These are phyloP conservation scores for Zaprionus tsacasi DNA, from an alignment of 1,140 invertebrate species.

Conservation along the genomic window DNA sequence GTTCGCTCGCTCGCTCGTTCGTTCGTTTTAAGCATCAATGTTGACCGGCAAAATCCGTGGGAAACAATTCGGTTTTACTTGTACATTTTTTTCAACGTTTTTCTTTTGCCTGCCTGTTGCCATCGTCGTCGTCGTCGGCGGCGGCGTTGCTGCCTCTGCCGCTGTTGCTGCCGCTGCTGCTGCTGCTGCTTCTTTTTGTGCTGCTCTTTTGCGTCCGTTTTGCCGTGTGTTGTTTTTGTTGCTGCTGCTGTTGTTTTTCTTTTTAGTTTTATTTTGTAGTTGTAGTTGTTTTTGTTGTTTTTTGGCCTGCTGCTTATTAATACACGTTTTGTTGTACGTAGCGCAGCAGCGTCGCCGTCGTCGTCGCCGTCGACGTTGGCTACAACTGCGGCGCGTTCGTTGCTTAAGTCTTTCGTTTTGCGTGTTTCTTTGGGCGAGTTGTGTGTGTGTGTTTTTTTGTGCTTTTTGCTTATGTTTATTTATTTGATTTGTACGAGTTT, in stretches of 20 bases:
- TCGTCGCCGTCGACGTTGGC: slow-evolving; percentile 11
- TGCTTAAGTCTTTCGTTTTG: slow-evolving; percentile 81
- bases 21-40: slow-evolving; percentile 72
- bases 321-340: slow-evolving; percentile 71
- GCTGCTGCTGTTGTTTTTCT: slow-evolving; percentile 48
- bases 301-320: slow-evolving; percentile 73
- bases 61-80: slow-evolving; percentile 85
- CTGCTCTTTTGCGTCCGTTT: slow-evolving; percentile 74
- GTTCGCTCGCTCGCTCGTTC: slow-evolving; percentile 46
- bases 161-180: slow-evolving; percentile 46
- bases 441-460: slow-evolving; percentile 1
- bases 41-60: slow-evolving; percentile 85
- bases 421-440: slow-evolving; percentile 38
- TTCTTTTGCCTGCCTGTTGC: slow-evolving; percentile 51
- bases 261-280: slow-evolving; percentile 47
- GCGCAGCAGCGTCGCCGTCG: slow-evolving; percentile 29
- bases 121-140: slow-evolving; percentile 26
- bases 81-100: slow-evolving; percentile 80
- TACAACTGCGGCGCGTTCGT: slow-evolving; percentile 58
- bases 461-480: slow-evolving; percentile 9
- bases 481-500: slow-evolving; percentile 44
- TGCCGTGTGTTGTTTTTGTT: slow-evolving; percentile 52
- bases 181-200: slow-evolving; percentile 54
- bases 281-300: slow-evolving; percentile 36
- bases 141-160: slow-evolving; percentile 24